phyloP scores from a whole-genome alignment of 2,113 vertebrate genomes.

The Bothrops jararaca region DNA sequence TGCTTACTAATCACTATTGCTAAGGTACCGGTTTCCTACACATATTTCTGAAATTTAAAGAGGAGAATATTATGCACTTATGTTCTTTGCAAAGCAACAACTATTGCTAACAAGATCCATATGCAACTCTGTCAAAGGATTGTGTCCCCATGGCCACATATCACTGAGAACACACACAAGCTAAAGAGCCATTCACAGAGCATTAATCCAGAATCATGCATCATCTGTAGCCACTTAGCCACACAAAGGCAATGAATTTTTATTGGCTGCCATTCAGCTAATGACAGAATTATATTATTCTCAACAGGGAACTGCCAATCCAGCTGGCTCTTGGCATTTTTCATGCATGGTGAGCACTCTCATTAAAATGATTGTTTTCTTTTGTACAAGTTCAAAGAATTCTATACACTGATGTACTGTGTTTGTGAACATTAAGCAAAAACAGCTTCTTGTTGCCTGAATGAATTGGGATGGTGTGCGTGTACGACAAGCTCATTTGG shows the following conservation, averaged over 20 bases:
- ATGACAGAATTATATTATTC: conserved; percentile 44
- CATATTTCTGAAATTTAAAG: conserved; percentile 25
- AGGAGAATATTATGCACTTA: conserved; percentile 19
- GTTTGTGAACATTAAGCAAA: background rate
- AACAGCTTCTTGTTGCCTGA: background rate
- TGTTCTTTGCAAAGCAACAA: conserved; percentile 44
- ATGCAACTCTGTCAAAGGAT: conserved; percentile 39
- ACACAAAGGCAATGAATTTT: conserved; percentile 40
- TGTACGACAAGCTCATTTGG: background rate
- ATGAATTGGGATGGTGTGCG: background rate
- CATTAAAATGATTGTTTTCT: conserved; percentile 31
- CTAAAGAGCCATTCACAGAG: conserved; percentile 41
- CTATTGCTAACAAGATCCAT: conserved; percentile 46
- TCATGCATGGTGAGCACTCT: conserved; percentile 27
- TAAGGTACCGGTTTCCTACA: conserved; percentile 20
- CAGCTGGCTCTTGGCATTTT: conserved; percentile 47
- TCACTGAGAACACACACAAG: conserved; percentile 31
- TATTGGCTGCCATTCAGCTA: conserved; percentile 59
- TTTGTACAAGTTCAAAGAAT: background rate
- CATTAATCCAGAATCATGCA: conserved; percentile 55
- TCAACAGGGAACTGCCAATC: conserved; percentile 45
- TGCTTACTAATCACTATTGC: conserved; percentile 34
- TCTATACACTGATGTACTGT: background rate
- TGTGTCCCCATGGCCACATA: conserved; percentile 20
- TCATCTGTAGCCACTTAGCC: conserved; percentile 38